These are phyloP conservation scores for Cistogaster globosa DNA, from an alignment of 2,888 invertebrate genomes.

Conservation along the genomic window DNA sequence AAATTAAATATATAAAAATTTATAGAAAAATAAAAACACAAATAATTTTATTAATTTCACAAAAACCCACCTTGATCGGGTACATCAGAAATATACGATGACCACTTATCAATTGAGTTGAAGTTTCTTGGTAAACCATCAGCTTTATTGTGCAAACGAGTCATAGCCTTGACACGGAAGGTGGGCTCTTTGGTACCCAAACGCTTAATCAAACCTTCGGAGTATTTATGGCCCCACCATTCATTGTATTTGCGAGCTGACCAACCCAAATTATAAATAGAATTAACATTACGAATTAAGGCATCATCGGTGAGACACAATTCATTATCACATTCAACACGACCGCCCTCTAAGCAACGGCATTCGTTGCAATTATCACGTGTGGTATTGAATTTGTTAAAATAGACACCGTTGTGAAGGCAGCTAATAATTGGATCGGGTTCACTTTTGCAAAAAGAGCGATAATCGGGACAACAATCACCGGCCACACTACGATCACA, in stretches of 20 bases:
- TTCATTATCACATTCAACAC: constrained; percentile 86
- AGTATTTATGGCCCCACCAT: constrained; percentile 92
- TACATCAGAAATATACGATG: constrained; percentile 87
- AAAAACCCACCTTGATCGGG: constrained; percentile 88
- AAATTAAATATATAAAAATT: not conserved
- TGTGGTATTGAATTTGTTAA: constrained; percentile 84
- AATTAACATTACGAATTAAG: constrained; percentile 88
- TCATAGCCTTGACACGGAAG: constrained; percentile 81
- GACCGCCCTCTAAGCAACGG: constrained; percentile 84
- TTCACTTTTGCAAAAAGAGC: constrained; percentile 87
- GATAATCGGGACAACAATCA: constrained; percentile 97
- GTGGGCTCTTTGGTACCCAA: constrained; percentile 86
- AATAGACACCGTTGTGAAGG: constrained; percentile 84
- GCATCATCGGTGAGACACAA: constrained; percentile 90
- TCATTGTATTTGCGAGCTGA: constrained; percentile 90
- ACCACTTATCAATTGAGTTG: constrained; percentile 91
- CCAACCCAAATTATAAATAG: constrained; percentile 87
- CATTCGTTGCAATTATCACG: constrained; percentile 90
- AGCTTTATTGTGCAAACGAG: constrained; percentile 78
- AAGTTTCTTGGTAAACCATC: constrained; percentile 87
- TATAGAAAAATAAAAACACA: not conserved
- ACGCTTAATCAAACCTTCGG: constrained; percentile 90
- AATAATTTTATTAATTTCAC: not conserved
- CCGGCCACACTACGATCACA: constrained; percentile 88
- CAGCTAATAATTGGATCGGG: constrained; percentile 81